A percentile compares a stretch with the other conserved stretches of the same genome.
Evolutionary conservation across 2,113 vertebrate species (phyloP).

Genomic region (Nerophis ophidion): DNA sequence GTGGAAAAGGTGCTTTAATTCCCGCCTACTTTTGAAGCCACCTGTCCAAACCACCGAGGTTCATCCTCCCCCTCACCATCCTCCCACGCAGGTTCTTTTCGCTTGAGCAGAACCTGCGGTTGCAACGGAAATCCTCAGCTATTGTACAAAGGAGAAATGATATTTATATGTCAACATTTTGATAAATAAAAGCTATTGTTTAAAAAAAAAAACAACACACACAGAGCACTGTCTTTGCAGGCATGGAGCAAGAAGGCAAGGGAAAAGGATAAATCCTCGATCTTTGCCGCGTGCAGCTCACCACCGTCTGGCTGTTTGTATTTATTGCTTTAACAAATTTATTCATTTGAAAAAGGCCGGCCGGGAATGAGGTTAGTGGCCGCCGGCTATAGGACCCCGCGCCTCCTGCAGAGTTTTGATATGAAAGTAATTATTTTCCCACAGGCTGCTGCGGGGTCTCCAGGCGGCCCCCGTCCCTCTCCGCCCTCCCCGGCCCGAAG

Average conservation of each 20-base stretch:
- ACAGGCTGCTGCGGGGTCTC: slow-evolving; percentile 63
- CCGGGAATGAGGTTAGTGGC: slow-evolving; percentile 77
- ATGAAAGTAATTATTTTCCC: slow-evolving; percentile 81
- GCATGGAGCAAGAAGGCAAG: background rate
- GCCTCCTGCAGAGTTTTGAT: slow-evolving; percentile 98
- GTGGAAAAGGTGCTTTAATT: slow-evolving; percentile 19
- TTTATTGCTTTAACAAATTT: slow-evolving; percentile 96
- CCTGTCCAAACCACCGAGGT: slow-evolving; percentile 76
- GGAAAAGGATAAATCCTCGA: slow-evolving; percentile 32
- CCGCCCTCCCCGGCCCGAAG: slow-evolving; percentile 66
- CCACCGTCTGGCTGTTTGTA: slow-evolving; percentile 82
- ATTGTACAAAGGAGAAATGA: slow-evolving; percentile 81
- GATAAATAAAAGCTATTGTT: slow-evolving; percentile 84
- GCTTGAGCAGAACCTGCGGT: slow-evolving; percentile 55
- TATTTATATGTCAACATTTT: slow-evolving; percentile 75
- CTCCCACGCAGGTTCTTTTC: slow-evolving; percentile 32
- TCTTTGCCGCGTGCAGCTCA: slow-evolving; percentile 46
- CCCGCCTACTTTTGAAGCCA: slow-evolving; percentile 67
- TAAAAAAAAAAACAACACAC: slow-evolving; percentile 65
- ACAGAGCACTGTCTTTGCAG: slow-evolving; percentile 34
- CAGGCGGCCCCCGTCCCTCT: slow-evolving; percentile 72
- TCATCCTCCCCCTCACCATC: too few relatives aligned
- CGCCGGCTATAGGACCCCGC: slow-evolving; percentile 82
- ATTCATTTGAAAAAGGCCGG: slow-evolving; percentile 77
- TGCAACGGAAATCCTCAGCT: slow-evolving; percentile 89